Evolutionary conservation across 2,113 vertebrate genomes (phyloP).

Genomic region (Grammomys surdaster): DNA sequence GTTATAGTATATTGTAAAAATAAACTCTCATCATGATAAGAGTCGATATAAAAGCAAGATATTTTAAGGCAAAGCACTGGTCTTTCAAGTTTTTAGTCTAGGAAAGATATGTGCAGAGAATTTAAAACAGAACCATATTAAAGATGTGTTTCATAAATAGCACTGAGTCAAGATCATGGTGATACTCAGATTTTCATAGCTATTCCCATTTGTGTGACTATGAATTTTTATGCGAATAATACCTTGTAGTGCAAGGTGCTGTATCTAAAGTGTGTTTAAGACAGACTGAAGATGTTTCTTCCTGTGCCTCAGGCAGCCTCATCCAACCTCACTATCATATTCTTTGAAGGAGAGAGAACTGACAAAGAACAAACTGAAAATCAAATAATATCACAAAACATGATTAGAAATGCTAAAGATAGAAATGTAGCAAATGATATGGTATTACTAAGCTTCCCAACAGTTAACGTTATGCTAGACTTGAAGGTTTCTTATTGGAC

Average conservation of each 20-base stretch:
- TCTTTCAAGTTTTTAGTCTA: not conserved
- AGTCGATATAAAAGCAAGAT: slow-evolving; percentile 43
- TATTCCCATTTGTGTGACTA: not conserved
- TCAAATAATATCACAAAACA: not conserved
- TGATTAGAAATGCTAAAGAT: not conserved
- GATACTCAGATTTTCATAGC: not conserved
- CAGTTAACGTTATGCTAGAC: not conserved
- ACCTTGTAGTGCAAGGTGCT: not conserved
- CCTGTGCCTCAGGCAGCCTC: not conserved
- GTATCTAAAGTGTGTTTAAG: not conserved
- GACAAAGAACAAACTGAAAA: not conserved
- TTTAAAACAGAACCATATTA: not conserved
- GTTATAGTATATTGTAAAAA: not conserved
- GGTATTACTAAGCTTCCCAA: not conserved
- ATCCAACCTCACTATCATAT: not conserved
- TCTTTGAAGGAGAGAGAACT: not conserved
- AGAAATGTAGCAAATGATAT: not conserved
- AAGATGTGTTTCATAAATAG: not conserved
- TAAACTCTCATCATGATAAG: slow-evolving; percentile 1
- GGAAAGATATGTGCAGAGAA: not conserved
- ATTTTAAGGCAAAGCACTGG: not conserved
- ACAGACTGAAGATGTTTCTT: not conserved
- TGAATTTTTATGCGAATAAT: not conserved
- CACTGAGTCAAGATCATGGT: not conserved
- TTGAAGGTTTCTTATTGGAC: not conserved